Conservation (phyloP, 1,140 invertebrate genomes). For the Aphis gossypii region DNA sequence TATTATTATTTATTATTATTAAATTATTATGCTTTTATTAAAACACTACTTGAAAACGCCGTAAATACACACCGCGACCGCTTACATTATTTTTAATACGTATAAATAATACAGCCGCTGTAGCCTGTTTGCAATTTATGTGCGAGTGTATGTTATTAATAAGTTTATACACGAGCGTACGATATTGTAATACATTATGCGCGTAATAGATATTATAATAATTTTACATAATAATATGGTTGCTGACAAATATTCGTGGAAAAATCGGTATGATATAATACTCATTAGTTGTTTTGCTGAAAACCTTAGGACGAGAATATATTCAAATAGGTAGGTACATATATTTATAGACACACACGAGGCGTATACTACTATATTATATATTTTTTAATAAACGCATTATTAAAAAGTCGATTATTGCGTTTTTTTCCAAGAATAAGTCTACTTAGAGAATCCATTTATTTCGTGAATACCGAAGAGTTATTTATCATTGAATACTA, state of each 20-base stretch:
- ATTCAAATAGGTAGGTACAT: neutral
- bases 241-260: neutral
- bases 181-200: neutral
- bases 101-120: neutral
- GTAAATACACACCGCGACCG: neutral
- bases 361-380: neutral
- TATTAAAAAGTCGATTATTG: neutral
- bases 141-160: neutral
- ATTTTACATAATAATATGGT: slow-evolving; percentile 13
- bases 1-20: neutral
- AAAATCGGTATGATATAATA: neutral
- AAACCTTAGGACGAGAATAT: neutral
- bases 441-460: neutral
- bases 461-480: neutral
- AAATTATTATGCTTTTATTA: neutral
- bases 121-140: neutral
- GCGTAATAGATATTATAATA: neutral
- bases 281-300: neutral
- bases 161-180: neutral
- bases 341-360: neutral
- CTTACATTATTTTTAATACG: neutral
- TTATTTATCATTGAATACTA: neutral
- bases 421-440: neutral
- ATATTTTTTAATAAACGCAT: neutral
- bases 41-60: neutral